Conservation (phyloP, 37 sponge, comb jelly and placozoan species). For the Aplysina aerophoba region DNA sequence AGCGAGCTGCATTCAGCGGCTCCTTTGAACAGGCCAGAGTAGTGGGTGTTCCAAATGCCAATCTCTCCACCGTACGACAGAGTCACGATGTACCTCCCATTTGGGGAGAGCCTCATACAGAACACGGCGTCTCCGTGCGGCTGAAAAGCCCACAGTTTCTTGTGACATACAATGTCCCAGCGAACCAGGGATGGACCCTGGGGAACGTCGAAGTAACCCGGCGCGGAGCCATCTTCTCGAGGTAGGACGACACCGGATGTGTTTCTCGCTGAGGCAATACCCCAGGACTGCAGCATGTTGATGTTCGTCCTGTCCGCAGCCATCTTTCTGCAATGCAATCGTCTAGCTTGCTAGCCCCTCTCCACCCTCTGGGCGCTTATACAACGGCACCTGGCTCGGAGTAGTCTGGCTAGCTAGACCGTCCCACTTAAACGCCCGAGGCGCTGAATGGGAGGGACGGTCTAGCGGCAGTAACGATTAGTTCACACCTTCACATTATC, state of each 20-base stretch:
- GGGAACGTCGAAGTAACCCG: slow-evolving; percentile 54
- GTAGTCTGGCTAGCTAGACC: too few species aligned
- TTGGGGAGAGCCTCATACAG: slow-evolving; percentile 49
- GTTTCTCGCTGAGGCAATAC: slow-evolving; percentile 71
- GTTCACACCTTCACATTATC: too few species aligned
- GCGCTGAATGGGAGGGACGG: too few species aligned
- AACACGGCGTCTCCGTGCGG: slow-evolving; percentile 61
- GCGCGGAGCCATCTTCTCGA: slow-evolving; percentile 16
- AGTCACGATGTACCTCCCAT: slow-evolving; percentile 46
- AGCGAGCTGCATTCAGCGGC: slow-evolving; percentile 44
- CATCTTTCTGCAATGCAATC: neutral
- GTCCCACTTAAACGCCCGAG: too few species aligned
- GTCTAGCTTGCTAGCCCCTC: neutral
- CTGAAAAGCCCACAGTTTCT: slow-evolving; percentile 47
- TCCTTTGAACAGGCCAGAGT: slow-evolving; percentile 26
- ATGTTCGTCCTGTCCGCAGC: neutral
- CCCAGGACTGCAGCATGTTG: slow-evolving; percentile 49
- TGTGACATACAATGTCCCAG: slow-evolving; percentile 39
- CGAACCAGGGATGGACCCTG: slow-evolving; percentile 48
- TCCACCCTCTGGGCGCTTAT: too few species aligned
- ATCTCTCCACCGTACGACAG: slow-evolving; percentile 58
- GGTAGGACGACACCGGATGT: slow-evolving; percentile 44
- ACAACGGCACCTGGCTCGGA: neutral
- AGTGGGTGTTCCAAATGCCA: slow-evolving; percentile 50
- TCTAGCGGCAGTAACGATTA: too few species aligned